These are phyloP conservation scores for Lepus townsendii DNA, from an alignment of 2,797 vertebrate genomes.

Conservation along the genomic window DNA sequence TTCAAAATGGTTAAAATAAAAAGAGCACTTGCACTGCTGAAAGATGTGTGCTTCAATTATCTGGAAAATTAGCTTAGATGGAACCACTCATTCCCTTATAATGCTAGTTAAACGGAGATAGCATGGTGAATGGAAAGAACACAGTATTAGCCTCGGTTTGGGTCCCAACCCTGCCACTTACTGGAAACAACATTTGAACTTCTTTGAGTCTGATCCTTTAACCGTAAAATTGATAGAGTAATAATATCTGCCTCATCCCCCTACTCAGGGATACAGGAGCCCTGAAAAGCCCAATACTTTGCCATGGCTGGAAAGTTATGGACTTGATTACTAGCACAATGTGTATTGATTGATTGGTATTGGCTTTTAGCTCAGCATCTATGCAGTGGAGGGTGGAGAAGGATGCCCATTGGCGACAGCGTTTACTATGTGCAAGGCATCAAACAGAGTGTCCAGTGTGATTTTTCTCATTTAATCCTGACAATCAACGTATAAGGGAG, in stretches of 20 bases:
- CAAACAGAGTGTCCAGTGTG: neutral
- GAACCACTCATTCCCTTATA: slow-evolving; percentile 30
- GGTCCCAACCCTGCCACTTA: neutral
- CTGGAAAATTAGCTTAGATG: slow-evolving; percentile 72
- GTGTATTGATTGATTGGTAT: slow-evolving; percentile 12
- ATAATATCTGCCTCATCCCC: neutral
- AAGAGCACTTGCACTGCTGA: slow-evolving; percentile 66
- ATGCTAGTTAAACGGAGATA: slow-evolving; percentile 56
- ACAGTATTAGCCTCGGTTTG: slow-evolving; percentile 33
- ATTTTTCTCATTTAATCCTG: slow-evolving; percentile 35
- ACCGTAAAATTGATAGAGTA: slow-evolving; percentile 18
- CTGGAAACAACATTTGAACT: neutral
- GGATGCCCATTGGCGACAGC: neutral
- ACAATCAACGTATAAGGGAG: neutral
- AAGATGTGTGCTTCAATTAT: slow-evolving; percentile 71
- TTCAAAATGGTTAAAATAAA: slow-evolving; percentile 76
- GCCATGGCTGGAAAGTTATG: neutral
- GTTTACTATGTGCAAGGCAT: neutral
- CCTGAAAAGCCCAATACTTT: slow-evolving; percentile 32
- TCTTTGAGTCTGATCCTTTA: slow-evolving; percentile 39
- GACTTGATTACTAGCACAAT: slow-evolving; percentile 29
- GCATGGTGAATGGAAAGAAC: slow-evolving; percentile 13
- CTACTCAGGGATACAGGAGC: neutral
- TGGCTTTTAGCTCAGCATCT: slow-evolving; percentile 46
- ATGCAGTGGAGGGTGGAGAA: slow-evolving; percentile 38